A percentile compares a stretch with the other conserved stretches of the same genome.
phyloP scores from a whole-genome alignment of 2,113 vertebrate species.

The Suricata suricatta region DNA sequence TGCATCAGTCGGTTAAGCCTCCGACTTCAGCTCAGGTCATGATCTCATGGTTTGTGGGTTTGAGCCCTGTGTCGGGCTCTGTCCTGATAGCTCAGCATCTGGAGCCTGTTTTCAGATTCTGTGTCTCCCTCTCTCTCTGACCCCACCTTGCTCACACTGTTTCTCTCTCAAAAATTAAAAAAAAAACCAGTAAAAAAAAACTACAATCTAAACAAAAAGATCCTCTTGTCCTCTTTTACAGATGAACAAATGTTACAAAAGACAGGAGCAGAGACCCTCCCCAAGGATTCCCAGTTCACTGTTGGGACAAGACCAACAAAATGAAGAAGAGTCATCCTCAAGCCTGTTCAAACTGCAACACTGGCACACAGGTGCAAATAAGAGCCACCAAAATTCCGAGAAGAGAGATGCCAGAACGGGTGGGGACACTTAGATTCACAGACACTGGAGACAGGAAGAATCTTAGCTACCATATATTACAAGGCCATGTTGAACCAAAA shows the following conservation, averaged over 20 bases:
- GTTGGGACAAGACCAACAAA: neutral
- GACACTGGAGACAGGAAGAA: neutral
- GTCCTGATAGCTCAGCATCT: no score
- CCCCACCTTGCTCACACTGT: no score
- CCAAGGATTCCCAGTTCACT: neutral
- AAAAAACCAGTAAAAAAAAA: no score
- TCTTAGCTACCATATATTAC: neutral
- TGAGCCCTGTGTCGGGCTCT: no score
- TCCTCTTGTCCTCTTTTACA: neutral
- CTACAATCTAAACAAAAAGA: neutral
- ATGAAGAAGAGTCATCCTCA: neutral
- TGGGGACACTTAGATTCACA: neutral
- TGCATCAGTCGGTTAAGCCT: no score
- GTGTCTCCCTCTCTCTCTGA: no score
- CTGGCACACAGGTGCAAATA: neutral
- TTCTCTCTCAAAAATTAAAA: no score
- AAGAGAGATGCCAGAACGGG: neutral
- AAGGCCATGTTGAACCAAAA: neutral
- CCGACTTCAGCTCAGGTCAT: no score
- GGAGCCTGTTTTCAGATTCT: no score
- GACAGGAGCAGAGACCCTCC: neutral
- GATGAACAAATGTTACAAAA: neutral
- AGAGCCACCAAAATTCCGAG: neutral
- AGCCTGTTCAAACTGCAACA: neutral
- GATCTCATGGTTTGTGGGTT: no score